Evolutionary conservation across 2,113 vertebrate genomes (phyloP), one percentile per base, ranked within the genome.

Genomic region (Melanotaenia duboulayi): DNA sequence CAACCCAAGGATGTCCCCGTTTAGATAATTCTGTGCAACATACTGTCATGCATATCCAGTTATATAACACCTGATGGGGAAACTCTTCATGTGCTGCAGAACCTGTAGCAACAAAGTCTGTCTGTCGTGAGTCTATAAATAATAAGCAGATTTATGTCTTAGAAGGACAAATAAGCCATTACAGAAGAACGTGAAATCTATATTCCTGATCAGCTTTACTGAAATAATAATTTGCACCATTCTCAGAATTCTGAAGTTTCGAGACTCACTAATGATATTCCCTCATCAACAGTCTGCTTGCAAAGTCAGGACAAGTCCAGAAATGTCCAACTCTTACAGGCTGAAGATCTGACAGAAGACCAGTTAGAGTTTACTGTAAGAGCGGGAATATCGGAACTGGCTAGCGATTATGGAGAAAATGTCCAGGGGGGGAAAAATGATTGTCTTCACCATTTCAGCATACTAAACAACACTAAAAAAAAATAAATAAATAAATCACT

Each of bases 391-490:
- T 78, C 40, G 16, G 37, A 85, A 50, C 25, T 63, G 63, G 10
- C 40, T 14, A 6, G 17, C 19, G 49, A 37, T 76, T 48, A 20
- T 19, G 12, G 13, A 44, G 22, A 65, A 25, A 46, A 28, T 22
- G 1, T 76, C 64, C 63, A 57, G 70, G 64, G 86, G 86, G 74
- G 62, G 55, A 60, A 74, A 52, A 60, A 74, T 50, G 69, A 74
- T 49, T 46, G 56, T 78, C 71, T 71, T 81, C 12, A 9, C 56
- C 50, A 35, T 70, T 60, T 66, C 52, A 35, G 65, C 71, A 87
- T 78, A 89, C 86, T 63, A 87, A 87, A 87, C 84, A 89, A 82
- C 59, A 76, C 37, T 76, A 75, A 69, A 1, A 7, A 74, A 46
- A 52, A n/a, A n/a, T n/a, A n/a, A n/a, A n/a, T n/a, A n/a, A n/a